Conservation (phyloP, 1,140 invertebrate genomes). For the Bombus consobrinus region DNA sequence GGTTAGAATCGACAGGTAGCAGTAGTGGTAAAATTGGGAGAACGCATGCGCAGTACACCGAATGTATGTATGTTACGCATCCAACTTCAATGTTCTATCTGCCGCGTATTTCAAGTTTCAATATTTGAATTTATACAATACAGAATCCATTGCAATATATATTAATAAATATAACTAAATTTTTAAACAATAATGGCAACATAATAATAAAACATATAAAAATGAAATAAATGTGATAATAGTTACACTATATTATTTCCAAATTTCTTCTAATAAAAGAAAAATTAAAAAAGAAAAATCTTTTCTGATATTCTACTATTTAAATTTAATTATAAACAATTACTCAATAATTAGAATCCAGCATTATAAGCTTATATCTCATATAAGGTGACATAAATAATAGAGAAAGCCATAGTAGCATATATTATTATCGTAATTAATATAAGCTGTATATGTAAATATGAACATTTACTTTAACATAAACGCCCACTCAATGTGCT, state of each 20-base stretch:
- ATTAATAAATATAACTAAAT: background rate
- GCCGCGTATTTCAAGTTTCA: slow-evolving; percentile 36
- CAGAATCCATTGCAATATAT: background rate
- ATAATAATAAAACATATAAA: background rate
- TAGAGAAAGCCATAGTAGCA: background rate
- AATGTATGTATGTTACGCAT: slow-evolving; percentile 8
- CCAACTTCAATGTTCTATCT: slow-evolving; percentile 52
- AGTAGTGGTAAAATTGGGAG: slow-evolving; percentile 45
- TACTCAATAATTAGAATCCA: background rate
- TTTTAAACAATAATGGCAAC: background rate
- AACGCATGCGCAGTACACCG: slow-evolving; percentile 70
- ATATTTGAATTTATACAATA: background rate
- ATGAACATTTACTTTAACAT: background rate
- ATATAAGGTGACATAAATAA: background rate
- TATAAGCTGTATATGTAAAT: background rate
- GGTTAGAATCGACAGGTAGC: slow-evolving; percentile 80
- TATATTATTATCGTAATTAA: background rate
- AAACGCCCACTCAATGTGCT: background rate
- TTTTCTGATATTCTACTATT: background rate
- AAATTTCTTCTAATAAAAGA: background rate
- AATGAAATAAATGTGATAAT: background rate
- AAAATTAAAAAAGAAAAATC: background rate
- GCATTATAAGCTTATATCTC: background rate
- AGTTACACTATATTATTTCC: background rate
- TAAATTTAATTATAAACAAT: background rate